Conservation (phyloP, 2,113 vertebrate genomes). For the Tachysurus vachellii region DNA sequence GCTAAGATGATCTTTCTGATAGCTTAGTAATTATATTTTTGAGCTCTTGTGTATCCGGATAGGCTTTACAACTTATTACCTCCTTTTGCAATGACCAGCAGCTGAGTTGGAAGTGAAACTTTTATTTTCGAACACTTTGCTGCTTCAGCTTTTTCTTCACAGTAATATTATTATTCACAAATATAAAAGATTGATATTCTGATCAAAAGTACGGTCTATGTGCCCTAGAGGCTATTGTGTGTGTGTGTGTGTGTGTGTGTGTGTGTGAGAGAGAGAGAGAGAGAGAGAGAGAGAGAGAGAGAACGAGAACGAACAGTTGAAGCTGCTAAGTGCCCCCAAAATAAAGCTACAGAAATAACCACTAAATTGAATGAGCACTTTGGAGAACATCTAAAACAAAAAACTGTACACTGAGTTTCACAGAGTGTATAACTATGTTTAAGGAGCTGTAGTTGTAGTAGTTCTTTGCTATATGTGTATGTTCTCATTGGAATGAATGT, state of each 20-base stretch:
- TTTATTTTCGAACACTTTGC: not conserved
- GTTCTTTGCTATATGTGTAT: not conserved
- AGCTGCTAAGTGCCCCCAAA: not conserved
- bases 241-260: too few relatives aligned
- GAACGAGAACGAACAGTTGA: too few relatives aligned
- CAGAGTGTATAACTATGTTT: not conserved
- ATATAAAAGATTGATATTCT: not conserved
- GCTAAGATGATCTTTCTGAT: not conserved
- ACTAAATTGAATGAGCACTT: not conserved
- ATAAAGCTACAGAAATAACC: not conserved
- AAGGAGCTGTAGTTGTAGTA: not conserved
- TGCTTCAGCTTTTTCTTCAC: too few relatives aligned
- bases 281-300: not conserved
- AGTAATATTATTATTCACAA: not conserved
- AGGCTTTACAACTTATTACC: not conserved
- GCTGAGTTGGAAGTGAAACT: not conserved
- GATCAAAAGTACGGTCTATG: not conserved
- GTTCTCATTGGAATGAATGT: too few relatives aligned
- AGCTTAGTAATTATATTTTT: not conserved
- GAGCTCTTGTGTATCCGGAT: not conserved
- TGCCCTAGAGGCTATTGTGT: not conserved
- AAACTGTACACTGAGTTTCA: not conserved
- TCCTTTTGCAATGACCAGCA: not conserved
- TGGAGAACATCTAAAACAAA: not conserved
- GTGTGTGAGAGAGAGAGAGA: not conserved